Base-by-base conservation (phyloP, 2,113 vertebrate species). In the Edolisoma coerulescens region DNA sequence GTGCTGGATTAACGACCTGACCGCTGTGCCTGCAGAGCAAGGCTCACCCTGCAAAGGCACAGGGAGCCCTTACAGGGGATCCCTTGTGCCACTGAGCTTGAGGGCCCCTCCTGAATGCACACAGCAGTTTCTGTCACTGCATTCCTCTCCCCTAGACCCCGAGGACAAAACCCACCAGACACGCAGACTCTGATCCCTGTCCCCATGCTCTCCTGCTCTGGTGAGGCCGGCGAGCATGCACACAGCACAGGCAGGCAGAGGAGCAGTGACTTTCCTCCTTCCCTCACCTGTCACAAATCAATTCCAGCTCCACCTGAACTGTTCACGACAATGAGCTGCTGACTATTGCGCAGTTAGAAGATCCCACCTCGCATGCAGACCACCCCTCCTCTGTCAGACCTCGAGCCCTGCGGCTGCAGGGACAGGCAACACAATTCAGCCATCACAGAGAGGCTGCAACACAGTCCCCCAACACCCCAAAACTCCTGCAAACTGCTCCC, bases 1-100 rank as follows among this genome's bases (percentile, higher is more conserved):
- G 91, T 65, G 80, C 92, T 97, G 96, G 74, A 96, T 97, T 93
- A 94, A 97, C 39, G 82, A 88, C 92, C 67, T 75, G 91, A 76
- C 81, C 13, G 5, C 94, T 84, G 54, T 78, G 57, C 84, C 89
- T 79, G 91, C 59, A 86, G 92, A 95, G 59, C 41, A 54, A 69
- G 35, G 56, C 49, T 88, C 37, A 10, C 42, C 54, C 67, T 33
- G 49, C 41, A 24, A 57, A 68, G 78, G 26, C 87, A 45, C 27
- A 2, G 22, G 33, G 15, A 39, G 60, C 47, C 13, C 45, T 57
- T 32, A 3, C 14, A 73, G 44, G 5, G 3, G 23, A 11, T 59
- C 42, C 12, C 4, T 6, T 4, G 28, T 8, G 24, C 37, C 50
- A 32, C 6, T 16, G 3, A 39, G 93, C 39, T n/a, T 3, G 0